Evolutionary conservation across 2,888 invertebrate species (phyloP).

Genomic region (Serripes groenlandicus): DNA sequence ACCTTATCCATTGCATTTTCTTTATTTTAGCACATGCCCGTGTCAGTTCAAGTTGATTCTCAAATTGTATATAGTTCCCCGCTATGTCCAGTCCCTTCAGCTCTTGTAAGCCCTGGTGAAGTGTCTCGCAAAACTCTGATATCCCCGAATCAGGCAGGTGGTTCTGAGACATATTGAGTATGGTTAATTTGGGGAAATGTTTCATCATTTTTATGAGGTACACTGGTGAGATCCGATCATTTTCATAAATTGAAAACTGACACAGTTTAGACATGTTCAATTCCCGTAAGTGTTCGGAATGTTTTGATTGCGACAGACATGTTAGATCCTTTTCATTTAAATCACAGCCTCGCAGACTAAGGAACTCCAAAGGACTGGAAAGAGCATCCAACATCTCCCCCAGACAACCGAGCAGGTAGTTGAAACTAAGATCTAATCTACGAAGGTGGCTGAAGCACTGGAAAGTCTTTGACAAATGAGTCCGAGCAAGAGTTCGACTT

Average conservation of each 20-base stretch:
- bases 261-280: constrained; percentile 79
- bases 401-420: constrained; percentile 79
- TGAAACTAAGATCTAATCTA: constrained; percentile 77
- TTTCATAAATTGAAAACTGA: constrained; percentile 77
- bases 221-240: constrained; percentile 72
- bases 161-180: constrained; percentile 79
- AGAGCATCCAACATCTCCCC: constrained; percentile 75
- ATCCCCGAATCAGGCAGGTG: constrained; percentile 72
- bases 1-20: constrained; percentile 71
- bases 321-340: constrained; percentile 75
- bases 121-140: constrained; percentile 69
- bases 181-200: constrained; percentile 71
- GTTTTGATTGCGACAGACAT: constrained; percentile 71
- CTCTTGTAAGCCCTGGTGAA: constrained; percentile 53
- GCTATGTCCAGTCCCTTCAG: constrained; percentile 76
- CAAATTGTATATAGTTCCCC: constrained; percentile 75
- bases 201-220: constrained; percentile 71
- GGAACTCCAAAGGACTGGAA: constrained; percentile 72
- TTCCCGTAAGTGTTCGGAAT: constrained; percentile 72
- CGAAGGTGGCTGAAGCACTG: constrained; percentile 61
- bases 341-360: constrained; percentile 79
- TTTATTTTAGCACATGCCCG: constrained; percentile 70
- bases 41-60: constrained; percentile 69
- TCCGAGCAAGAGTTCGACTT: constrained; percentile 71
- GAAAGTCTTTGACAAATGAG: constrained; percentile 60